Conservation (phyloP, 35 echinoderm and acorn worm genomes). For the Amphiura filiformis region DNA sequence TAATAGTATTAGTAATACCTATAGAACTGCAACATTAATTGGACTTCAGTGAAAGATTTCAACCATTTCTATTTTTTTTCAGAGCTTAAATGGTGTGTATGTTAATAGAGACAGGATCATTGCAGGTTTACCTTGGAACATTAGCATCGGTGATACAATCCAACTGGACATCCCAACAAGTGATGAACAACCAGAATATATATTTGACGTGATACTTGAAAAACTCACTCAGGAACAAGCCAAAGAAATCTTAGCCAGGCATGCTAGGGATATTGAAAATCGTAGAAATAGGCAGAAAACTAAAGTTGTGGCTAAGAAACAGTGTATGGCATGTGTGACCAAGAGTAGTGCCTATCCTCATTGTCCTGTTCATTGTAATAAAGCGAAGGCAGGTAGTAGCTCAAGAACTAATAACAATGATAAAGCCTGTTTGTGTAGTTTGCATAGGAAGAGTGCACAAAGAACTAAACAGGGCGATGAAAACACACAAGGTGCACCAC, state of each 20-base stretch:
- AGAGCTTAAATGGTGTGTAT: not conserved
- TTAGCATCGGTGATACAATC: not conserved
- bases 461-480: constrained; percentile 29
- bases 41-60: too few species aligned
- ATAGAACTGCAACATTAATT: too few species aligned
- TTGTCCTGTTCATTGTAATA: not conserved
- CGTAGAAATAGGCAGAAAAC: not conserved
- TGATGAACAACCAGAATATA: not conserved
- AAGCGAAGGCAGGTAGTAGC: not conserved
- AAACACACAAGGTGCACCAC: constrained; percentile 8
- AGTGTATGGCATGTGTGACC: not conserved
- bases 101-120: not conserved
- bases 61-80: too few species aligned
- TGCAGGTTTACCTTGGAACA: not conserved
- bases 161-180: not conserved
- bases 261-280: not conserved
- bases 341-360: not conserved
- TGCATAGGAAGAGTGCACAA: not conserved
- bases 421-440: not conserved
- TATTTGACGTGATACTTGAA: not conserved
- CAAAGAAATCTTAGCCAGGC: not conserved
- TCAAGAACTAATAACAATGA: not conserved
- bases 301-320: not conserved
- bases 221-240: not conserved
- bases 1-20: too few species aligned